A percentile compares a stretch with the other conserved stretches of the same genome.
Conservation (phyloP, 2,888 invertebrate species). For the Leucophenga montana region DNA sequence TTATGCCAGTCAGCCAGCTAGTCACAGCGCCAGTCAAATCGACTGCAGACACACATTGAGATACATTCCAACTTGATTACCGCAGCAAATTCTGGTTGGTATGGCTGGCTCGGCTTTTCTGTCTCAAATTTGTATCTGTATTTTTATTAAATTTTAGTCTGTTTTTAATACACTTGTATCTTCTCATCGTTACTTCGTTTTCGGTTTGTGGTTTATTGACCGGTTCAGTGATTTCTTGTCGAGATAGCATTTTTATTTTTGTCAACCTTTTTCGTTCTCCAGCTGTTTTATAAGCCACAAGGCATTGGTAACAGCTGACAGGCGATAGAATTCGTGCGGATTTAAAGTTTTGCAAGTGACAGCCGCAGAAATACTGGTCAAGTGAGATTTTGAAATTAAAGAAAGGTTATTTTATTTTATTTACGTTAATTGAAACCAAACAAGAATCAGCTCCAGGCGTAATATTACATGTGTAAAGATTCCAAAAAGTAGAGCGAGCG, state of each 20-base stretch:
- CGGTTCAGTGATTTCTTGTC: slow-evolving; percentile 1
- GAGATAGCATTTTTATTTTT: too few species aligned
- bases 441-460: too few species aligned
- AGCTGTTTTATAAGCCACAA: too few species aligned
- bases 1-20: too few species aligned
- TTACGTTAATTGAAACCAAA: neutral
- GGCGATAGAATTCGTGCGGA: neutral
- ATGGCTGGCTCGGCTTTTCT: neutral
- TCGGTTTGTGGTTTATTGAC: slow-evolving; percentile 11
- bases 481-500: too few species aligned
- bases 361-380: neutral
- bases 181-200: neutral
- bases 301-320: slow-evolving; percentile 1
- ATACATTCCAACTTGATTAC: neutral
- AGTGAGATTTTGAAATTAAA: neutral
- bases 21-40: neutral
- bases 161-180: neutral
- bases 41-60: neutral
- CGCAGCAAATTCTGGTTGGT: neutral
- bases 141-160: slow-evolving; percentile 1
- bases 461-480: too few species aligned
- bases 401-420: too few species aligned
- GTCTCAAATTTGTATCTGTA: neutral
- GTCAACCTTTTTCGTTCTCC: neutral
- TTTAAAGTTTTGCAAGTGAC: neutral